Base-by-base conservation (phyloP, 2,113 vertebrate genomes). In the Tichodroma muraria region DNA sequence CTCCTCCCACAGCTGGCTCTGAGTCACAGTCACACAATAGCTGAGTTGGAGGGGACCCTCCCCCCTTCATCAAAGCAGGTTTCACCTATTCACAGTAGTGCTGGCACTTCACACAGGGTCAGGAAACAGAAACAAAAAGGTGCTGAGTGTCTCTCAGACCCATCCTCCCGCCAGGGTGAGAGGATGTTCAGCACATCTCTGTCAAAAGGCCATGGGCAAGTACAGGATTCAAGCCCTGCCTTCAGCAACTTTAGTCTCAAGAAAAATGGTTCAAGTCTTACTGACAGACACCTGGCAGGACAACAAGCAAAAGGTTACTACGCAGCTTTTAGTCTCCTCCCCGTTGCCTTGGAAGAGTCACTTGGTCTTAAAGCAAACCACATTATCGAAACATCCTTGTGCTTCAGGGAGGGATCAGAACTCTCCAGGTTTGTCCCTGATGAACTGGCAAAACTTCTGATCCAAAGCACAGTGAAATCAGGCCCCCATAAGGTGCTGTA, bases 381-480 rank as follows among this genome's bases (percentile, higher is more conserved):
- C 57, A 60, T 27, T 49, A 79, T 15, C 6, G 0, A 66, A 63
- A 80, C 38, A 35, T 38, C 50, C 38, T 25, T 0, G 10, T 31
- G 38, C 63, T 73, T 59, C 71, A 35, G 33, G 75, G 71, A 91
- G 25, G 50, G 44, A 77, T 40, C 15, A 11, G 28, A 93, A 75
- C 54, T 85, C 75, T 75, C 78, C 47, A 13, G 17, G 25, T 68
- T 69, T 27, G 28, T 30, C 90, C 76, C 72, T 56, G 18, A 80
- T 1, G 2, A 83, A 63, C 80, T 1, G 3, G 52, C 60, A 86
- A 77, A 89, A 68, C 30, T 73, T 80, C 52, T 31, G 52, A 68
- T 11, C 52, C 60, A 59, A n/a, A 92, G 57, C 86, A 92, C 92
- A 96, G 93, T 75, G 91, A 84, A 81, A 87, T 68, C 52, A 57